Conservation (phyloP, 2,113 vertebrate genomes). For the Macrotis lagotis region DNA sequence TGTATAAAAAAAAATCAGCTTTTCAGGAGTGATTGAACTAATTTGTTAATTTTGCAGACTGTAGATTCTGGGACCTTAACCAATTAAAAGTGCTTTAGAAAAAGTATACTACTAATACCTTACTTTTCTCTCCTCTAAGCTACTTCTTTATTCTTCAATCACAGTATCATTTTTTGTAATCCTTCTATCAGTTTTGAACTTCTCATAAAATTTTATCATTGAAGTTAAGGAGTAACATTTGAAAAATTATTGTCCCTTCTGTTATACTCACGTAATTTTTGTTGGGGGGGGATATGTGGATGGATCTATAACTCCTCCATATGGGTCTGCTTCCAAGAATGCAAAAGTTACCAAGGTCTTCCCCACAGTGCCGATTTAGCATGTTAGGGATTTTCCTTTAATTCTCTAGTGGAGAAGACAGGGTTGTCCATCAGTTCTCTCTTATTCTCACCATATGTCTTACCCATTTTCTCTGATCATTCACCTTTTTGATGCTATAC, state of each 20-base stretch:
- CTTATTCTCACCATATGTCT: neutral
- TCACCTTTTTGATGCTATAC: neutral
- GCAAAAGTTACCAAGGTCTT: neutral
- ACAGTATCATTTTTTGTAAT: neutral
- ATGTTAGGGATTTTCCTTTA: neutral
- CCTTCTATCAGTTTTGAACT: neutral
- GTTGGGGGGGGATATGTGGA: neutral
- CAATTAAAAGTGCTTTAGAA: slow-evolving; percentile 45
- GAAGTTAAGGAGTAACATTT: neutral
- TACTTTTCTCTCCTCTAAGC: slow-evolving; percentile 34
- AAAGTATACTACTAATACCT: neutral
- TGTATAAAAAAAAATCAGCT: too few species aligned
- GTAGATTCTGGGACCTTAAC: neutral
- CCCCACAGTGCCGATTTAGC: neutral
- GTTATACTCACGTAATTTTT: neutral
- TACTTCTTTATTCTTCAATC: neutral
- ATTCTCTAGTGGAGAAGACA: neutral
- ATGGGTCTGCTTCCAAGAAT: neutral
- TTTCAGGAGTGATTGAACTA: slow-evolving; percentile 41
- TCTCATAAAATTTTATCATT: neutral
- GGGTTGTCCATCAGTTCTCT: neutral
- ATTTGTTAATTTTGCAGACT: neutral
- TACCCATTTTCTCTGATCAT: neutral
- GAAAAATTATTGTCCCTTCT: neutral
- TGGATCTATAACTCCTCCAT: neutral